phyloP scores from a whole-genome alignment of 2,113 vertebrate genomes.

The Machaerirhynchus nigripectus region DNA sequence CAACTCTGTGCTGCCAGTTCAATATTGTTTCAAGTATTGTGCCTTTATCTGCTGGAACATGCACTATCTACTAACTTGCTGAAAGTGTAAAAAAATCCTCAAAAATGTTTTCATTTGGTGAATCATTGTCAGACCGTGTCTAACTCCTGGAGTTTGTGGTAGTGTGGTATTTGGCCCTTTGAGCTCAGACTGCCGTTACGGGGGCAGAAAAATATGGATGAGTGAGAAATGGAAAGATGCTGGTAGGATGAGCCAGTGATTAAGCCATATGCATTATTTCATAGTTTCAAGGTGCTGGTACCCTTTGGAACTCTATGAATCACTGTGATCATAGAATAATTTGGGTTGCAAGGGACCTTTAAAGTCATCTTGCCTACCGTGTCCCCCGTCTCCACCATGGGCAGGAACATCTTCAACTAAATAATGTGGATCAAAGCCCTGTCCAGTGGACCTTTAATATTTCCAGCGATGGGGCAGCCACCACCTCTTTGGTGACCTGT shows the following conservation, averaged over 20 bases:
- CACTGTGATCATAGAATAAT: not conserved
- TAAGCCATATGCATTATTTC: not conserved
- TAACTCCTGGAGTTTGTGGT: not conserved
- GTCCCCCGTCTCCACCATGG: not conserved
- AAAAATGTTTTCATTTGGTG: not conserved
- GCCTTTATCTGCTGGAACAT: not conserved
- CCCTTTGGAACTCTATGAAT: not conserved
- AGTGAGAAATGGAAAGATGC: not conserved
- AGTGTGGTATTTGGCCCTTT: not conserved
- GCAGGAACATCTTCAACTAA: not conserved
- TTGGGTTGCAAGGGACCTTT: not conserved
- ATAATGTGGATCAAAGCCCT: not conserved
- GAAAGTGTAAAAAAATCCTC: not conserved
- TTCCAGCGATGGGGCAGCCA: not conserved
- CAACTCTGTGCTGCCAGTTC: not conserved
- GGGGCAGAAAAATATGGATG: not conserved
- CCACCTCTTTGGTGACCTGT: not conserved
- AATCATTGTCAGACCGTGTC: not conserved
- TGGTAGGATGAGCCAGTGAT: not conserved
- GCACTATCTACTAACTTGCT: not conserved
- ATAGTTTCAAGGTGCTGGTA: not conserved
- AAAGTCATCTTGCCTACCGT: not conserved
- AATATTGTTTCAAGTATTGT: not conserved
- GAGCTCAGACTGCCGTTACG: not conserved
- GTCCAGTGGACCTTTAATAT: not conserved